Conservation (phyloP, 2,797 vertebrate genomes). For the Falco peregrinus region DNA sequence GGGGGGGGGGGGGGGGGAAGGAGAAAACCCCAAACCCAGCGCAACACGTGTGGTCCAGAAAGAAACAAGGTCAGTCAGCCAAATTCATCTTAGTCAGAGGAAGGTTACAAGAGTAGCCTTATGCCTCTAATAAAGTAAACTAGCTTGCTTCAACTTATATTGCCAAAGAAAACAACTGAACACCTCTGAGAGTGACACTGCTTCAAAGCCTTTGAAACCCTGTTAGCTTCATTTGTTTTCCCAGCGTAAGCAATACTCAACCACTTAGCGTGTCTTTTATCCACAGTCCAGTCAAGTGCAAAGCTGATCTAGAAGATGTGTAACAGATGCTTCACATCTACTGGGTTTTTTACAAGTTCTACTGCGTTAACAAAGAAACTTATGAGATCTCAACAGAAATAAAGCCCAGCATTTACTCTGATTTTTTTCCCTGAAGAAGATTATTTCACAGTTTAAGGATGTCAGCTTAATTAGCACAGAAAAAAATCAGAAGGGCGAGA, state of each 20-base stretch:
- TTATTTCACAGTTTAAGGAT: not conserved
- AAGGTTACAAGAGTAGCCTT: slow-evolving; percentile 42
- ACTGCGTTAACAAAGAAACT: slow-evolving; percentile 25
- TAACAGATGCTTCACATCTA: slow-evolving; percentile 48
- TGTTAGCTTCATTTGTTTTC: slow-evolving; percentile 60
- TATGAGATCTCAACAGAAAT: not conserved
- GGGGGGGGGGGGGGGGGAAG: not conserved
- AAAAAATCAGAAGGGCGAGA: not conserved
- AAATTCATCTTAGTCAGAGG: slow-evolving; percentile 58
- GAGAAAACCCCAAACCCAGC: not conserved
- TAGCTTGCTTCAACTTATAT: slow-evolving; percentile 45
- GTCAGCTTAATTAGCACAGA: not conserved
- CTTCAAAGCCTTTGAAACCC: slow-evolving; percentile 61
- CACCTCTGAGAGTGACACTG: slow-evolving; percentile 47
- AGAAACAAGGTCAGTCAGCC: slow-evolving; percentile 42
- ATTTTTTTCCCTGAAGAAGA: not conserved
- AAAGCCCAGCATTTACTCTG: not conserved
- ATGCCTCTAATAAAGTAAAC: slow-evolving; percentile 61
- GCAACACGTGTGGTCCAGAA: slow-evolving; percentile 44
- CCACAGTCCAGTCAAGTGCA: slow-evolving; percentile 49
- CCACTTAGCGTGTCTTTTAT: slow-evolving; percentile 54
- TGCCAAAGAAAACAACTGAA: slow-evolving; percentile 64
- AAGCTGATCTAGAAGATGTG: slow-evolving; percentile 51
- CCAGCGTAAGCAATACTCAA: slow-evolving; percentile 62
- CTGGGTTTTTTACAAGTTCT: not conserved